Evolutionary conservation across 2,797 vertebrate species (phyloP).

Genomic region (Babyrousa celebensis): DNA sequence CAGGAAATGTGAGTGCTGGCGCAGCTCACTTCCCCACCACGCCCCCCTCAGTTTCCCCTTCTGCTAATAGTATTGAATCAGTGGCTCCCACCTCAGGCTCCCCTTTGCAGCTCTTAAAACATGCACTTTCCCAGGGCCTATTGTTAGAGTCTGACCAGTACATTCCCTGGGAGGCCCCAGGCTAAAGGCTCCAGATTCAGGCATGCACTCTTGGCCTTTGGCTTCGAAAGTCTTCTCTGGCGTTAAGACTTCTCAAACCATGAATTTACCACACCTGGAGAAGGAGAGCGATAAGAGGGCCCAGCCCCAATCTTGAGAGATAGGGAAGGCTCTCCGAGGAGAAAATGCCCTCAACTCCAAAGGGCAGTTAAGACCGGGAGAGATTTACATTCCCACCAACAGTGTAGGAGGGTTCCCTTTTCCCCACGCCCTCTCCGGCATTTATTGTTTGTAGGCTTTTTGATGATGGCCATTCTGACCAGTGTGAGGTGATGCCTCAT

Average conservation of each 20-base stretch:
- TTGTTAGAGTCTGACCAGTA: neutral
- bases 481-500: no score
- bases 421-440: no score
- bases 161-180: neutral
- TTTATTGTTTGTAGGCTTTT: no score
- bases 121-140: neutral
- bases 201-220: rapidly evolving
- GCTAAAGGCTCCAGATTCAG: neutral
- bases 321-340: neutral
- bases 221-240: neutral
- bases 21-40: neutral
- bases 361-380: neutral
- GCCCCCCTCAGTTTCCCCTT: neutral
- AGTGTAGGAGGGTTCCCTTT: no score
- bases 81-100: neutral
- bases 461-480: no score
- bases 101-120: neutral
- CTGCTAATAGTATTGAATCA: neutral
- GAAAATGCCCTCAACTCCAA: neutral
- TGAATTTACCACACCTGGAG: neutral
- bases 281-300: neutral
- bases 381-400: no score
- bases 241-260: neutral
- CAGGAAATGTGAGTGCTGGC: neutral
- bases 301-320: rapidly evolving